Conservation (phyloP, 2,888 invertebrate genomes). For the Tenodera sinensis region DNA sequence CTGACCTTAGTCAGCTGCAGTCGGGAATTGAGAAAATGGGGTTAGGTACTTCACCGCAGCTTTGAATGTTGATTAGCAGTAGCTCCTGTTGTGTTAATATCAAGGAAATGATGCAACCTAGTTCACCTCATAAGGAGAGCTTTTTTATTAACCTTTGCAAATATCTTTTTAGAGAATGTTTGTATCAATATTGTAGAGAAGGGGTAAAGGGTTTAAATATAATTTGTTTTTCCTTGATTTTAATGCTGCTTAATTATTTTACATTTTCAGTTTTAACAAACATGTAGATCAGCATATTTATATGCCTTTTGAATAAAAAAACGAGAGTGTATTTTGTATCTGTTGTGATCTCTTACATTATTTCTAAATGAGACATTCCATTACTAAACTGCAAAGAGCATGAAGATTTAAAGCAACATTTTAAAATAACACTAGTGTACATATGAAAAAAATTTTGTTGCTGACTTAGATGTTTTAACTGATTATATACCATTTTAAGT, state of each 20-base stretch:
- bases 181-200: not conserved
- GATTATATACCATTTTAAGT: no score
- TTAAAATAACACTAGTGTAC: no score
- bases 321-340: not conserved
- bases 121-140: not conserved
- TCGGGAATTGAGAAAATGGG: constrained; percentile 35
- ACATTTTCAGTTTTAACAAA: not conserved
- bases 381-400: not conserved
- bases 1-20: constrained; percentile 34
- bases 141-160: not conserved
- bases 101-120: not conserved
- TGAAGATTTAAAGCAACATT: no score
- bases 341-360: not conserved
- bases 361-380: not conserved
- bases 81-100: not conserved
- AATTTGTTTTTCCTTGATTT: not conserved
- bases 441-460: no score
- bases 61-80: not conserved
- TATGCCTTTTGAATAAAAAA: not conserved
- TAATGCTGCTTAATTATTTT: not conserved
- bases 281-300: not conserved
- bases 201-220: not conserved
- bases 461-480: no score
- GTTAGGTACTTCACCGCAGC: constrained; percentile 32
- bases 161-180: not conserved